phyloP scores from a whole-genome alignment of 1,140 invertebrate genomes.

The Zeugodacus cucurbitae region DNA sequence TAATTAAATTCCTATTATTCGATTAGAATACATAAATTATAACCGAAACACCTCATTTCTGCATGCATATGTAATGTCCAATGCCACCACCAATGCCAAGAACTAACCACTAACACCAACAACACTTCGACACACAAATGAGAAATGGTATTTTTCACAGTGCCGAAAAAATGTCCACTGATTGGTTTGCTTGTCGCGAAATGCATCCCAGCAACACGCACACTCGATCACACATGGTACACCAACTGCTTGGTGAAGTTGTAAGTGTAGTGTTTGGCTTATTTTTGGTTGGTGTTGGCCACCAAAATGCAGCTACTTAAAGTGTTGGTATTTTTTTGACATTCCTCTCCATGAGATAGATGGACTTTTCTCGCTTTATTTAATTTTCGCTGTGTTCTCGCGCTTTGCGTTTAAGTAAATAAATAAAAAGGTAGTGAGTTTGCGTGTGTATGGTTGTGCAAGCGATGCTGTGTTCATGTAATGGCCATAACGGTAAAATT shows the following conservation, averaged over 20 bases:
- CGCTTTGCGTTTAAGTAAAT: neutral
- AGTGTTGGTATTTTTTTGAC: conserved; percentile 9
- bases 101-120: too few species aligned
- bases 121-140: neutral
- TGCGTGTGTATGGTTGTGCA: neutral
- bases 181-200: conserved; percentile 29
- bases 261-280: too few species aligned
- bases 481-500: conserved; percentile 61
- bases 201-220: neutral
- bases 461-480: neutral
- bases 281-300: neutral
- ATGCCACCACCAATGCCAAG: too few species aligned
- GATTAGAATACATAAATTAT: too few species aligned
- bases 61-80: too few species aligned
- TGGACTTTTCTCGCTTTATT: neutral
- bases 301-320: conserved; percentile 10
- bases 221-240: neutral
- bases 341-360: neutral
- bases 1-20: too few species aligned
- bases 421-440: neutral
- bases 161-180: conserved; percentile 14
- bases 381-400: neutral
- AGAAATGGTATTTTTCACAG: neutral
- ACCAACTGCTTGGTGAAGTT: too few species aligned
- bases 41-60: too few species aligned